Percentiles rank a stretch among this genome's conserved stretches.
Conservation (phyloP, 2,113 vertebrate species). For the Myotis brandtii region DNA sequence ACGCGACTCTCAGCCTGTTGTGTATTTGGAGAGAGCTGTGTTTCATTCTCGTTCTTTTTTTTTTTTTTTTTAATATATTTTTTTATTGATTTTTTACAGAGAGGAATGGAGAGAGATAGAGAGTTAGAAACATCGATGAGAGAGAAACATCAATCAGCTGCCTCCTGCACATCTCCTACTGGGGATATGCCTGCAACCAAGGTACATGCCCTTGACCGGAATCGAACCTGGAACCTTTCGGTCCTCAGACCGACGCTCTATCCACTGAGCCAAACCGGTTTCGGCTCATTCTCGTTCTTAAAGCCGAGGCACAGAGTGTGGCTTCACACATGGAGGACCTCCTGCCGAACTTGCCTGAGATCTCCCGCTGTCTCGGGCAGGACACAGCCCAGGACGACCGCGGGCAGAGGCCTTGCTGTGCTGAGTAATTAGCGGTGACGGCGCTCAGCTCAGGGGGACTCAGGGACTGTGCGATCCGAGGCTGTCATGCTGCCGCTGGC, state of each 20-base stretch:
- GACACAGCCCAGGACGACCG: slow-evolving; percentile 74
- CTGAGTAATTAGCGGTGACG: slow-evolving; percentile 81
- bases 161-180: too few relatives aligned
- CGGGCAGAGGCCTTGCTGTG: slow-evolving; percentile 68
- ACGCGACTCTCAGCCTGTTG: not conserved
- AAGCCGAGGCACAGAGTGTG: slow-evolving; percentile 22
- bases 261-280: too few relatives aligned
- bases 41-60: slow-evolving; percentile 39
- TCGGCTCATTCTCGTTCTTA: slow-evolving; percentile 33
- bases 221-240: too few relatives aligned
- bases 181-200: too few relatives aligned
- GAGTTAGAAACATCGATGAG: too few relatives aligned
- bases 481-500: slow-evolving; percentile 73
- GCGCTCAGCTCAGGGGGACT: slow-evolving; percentile 79
- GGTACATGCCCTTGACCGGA: too few relatives aligned
- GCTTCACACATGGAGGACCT: slow-evolving; percentile 29
- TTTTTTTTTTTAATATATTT: too few relatives aligned
- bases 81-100: too few relatives aligned
- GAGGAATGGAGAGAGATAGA: too few relatives aligned
- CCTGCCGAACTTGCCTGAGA: slow-evolving; percentile 71
- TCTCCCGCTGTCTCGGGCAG: slow-evolving; percentile 67
- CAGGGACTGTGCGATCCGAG: slow-evolving; percentile 76
- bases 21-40: not conserved
- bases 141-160: too few relatives aligned
- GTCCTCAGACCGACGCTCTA: too few relatives aligned